Evolutionary conservation across 2,888 invertebrate species (phyloP), one percentile per base, ranked within the genome.

Genomic region (Amphipoea lucens): DNA sequence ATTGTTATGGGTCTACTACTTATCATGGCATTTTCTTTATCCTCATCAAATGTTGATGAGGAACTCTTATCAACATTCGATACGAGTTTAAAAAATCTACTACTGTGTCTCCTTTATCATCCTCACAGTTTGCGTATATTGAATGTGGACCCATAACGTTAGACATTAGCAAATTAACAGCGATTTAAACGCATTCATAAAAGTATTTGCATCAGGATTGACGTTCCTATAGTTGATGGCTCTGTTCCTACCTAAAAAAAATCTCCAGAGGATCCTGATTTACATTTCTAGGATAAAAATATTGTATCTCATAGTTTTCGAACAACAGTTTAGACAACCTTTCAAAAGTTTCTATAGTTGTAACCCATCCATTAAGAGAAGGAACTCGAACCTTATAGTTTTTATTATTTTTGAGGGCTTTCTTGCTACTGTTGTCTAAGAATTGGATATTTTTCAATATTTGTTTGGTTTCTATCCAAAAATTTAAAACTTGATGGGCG

Each of bases 151-250:
- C 69, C 51, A 69, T 69, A 69, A 69, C 51, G 51, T 69, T 69
- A 45, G 68, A 45, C 68, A 51, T 51, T 17, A 51, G 51, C 51
- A 45, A 45, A 51, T 51, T 17, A 51, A 17, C 51, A 51, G 12
- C 6, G 69, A 69, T 69, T 29, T 69, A 69, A 69, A 69, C 2
- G 51, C 51, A 69, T 69, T 69, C 36, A 69, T 11, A 12, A 76
- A 76, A n/a, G 36, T 76, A 45, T 68, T 75, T 48, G 36, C 45
- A 68, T 75, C 48, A 68, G 68, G 75, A 75, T 68, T 75, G 36
- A 75, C 68, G 14, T 75, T 68, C 48, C 60, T 68, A 48, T 75
- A 75, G 60, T 75, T 75, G 45, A 75, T 67, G 20, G 68, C 75
- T 75, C 48, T 68, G 36, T 68, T 68, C 36, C 68, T 68, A 75